Base-by-base conservation (phyloP, 2,797 vertebrate species). In the Melanotaenia nigrans region DNA sequence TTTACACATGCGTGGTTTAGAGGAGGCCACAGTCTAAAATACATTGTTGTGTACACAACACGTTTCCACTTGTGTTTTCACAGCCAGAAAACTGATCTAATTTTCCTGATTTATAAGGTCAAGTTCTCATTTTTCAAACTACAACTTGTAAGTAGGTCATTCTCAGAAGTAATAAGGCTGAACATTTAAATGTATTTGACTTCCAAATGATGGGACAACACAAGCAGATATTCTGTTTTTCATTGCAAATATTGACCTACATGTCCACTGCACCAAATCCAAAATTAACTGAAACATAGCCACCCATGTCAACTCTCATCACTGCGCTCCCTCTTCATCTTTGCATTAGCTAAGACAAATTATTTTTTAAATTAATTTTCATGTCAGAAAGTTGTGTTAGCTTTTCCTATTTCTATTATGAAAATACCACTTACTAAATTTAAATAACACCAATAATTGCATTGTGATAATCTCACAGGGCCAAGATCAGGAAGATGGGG, bases 401-500 rank as follows among this genome's bases (percentile, higher is more conserved):
- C 18, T 5, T 45, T 4, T 60, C 16, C 62, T 63, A 18, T 38
- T 61, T 73, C 5, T 55, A 54, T 2, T 12, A 11, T 58, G 2
- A 59, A 14, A 32, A 64, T 53, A 22, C 12, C 33, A 2, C 18
- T 18, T 36, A 6, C 3, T 68, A 45, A 58, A 54, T 30, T 24
- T 0, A 32, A 1, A 14, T 75, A 33, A 22, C 60, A 36, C 62
- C 9, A 79, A 22, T 28, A 8, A 58, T 35, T 20, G 20, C 45
- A 0, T 82, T 28, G 7, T 72, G 11, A 38, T 76, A 1, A 73
- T 58, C 73, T 79, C 77, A 18, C 90, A 97, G 96, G 93, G 86
- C 2, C 91, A 78, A 60, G 94, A 95, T 32, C 73, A 82, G 18
- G 90, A 89, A 0, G 89, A 95, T 0, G 91, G 74, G 0, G 96